Conservation (phyloP, 2,797 vertebrate genomes). For the Naso thynnoides region DNA sequence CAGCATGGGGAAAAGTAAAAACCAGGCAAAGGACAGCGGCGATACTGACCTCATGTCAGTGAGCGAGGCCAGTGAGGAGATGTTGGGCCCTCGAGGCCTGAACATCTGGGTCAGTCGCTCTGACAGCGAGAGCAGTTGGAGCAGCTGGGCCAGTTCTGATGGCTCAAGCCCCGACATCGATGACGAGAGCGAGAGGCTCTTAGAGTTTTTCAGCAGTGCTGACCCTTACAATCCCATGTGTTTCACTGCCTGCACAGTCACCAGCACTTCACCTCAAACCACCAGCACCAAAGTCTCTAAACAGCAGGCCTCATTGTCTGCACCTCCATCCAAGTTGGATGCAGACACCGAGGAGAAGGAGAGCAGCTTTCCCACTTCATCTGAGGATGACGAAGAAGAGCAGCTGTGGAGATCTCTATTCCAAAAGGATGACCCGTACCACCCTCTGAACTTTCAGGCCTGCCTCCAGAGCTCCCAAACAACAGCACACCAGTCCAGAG, state of each 20-base stretch:
- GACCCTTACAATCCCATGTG: slow-evolving; percentile 87
- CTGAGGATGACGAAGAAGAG: slow-evolving; percentile 81
- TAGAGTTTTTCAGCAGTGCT: slow-evolving; percentile 81
- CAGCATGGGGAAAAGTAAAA: slow-evolving; percentile 51
- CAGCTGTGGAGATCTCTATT: slow-evolving; percentile 81
- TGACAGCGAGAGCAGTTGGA: slow-evolving; percentile 85
- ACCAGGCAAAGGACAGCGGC: slow-evolving; percentile 13
- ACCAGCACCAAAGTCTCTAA: slow-evolving; percentile 5
- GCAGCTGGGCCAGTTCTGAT: slow-evolving; percentile 82
- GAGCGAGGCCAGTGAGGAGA: slow-evolving; percentile 50
- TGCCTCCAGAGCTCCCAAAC: slow-evolving; percentile 63
- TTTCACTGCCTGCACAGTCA: slow-evolving; percentile 79
- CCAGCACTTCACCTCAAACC: slow-evolving; percentile 34
- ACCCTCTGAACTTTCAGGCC: slow-evolving; percentile 85
- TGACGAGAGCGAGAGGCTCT: slow-evolving; percentile 82
- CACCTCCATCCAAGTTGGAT: slow-evolving; percentile 31
- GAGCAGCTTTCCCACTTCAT: slow-evolving; percentile 46
- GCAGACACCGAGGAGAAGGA: slow-evolving; percentile 58
- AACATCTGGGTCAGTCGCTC: slow-evolving; percentile 74
- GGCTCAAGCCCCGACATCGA: slow-evolving; percentile 76
- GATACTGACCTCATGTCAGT: slow-evolving; percentile 37
- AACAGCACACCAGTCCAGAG: neutral
- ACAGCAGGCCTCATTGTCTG: slow-evolving; percentile 30
- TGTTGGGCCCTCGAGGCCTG: slow-evolving; percentile 35
- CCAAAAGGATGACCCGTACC: slow-evolving; percentile 80